Conservation (phyloP, 2,888 invertebrate genomes). For the Vanessa cardui region DNA sequence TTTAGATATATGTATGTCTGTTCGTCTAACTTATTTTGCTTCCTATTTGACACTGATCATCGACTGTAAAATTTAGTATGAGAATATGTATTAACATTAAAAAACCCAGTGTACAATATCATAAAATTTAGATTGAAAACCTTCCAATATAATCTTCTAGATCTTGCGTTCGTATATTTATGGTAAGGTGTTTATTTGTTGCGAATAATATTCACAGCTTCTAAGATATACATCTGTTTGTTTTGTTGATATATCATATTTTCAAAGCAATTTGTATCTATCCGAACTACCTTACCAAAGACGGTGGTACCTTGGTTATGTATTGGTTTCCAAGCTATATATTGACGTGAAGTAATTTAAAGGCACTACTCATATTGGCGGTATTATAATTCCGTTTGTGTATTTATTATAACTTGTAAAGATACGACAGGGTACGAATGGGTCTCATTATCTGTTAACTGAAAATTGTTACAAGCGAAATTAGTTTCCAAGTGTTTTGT, state of each 20-base stretch:
- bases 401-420: conserved; percentile 6
- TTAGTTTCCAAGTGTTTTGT: conserved; percentile 12
- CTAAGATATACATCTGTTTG: conserved; percentile 19
- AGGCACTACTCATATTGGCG: conserved; percentile 16
- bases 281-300: background rate
- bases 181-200: background rate
- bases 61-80: no score
- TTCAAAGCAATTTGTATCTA: conserved; percentile 28
- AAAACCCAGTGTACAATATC: no score
- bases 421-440: conserved; percentile 22
- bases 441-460: conserved; percentile 24
- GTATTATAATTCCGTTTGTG: conserved; percentile 8
- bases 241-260: conserved; percentile 32
- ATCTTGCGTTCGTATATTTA: conserved; percentile 3
- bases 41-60: no score
- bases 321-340: conserved; percentile 43
- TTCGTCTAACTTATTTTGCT: no score
- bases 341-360: conserved; percentile 42
- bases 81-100: no score
- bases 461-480: conserved; percentile 19
- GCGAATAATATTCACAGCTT: conserved; percentile 12
- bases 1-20: no score
- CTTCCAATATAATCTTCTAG: background rate
- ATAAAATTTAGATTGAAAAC: no score
- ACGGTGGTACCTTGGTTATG: conserved; percentile 19